These are phyloP conservation scores for Chionomys nivalis DNA, from an alignment of 2,113 vertebrate genomes.

Conservation along the genomic window DNA sequence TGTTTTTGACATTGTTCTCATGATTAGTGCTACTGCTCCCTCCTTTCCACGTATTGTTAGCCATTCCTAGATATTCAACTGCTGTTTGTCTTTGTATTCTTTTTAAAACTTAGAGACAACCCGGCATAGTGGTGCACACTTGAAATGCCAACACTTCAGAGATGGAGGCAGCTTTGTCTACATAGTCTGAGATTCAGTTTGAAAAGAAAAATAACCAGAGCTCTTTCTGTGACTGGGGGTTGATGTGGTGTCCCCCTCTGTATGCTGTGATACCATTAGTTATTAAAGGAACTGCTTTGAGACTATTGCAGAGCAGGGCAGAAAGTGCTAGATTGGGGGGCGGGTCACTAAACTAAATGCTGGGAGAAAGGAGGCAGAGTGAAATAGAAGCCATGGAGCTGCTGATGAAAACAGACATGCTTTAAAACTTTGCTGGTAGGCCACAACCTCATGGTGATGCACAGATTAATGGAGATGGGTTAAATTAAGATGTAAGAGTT, in stretches of 20 bases:
- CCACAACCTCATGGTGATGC: too few species aligned
- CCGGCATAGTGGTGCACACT: not conserved
- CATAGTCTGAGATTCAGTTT: not conserved
- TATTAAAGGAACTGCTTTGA: too few species aligned
- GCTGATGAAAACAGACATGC: too few species aligned
- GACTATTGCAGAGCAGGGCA: too few species aligned
- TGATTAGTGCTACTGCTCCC: not conserved
- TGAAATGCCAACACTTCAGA: not conserved
- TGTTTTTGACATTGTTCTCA: not conserved
- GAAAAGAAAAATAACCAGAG: not conserved
- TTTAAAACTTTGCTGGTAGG: too few species aligned
- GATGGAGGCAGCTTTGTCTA: not conserved
- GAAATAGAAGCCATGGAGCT: too few species aligned
- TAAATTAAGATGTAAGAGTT: too few species aligned
- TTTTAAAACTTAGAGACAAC: not conserved
- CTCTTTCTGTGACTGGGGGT: not conserved
- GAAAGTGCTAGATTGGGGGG: too few species aligned
- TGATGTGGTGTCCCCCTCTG: not conserved
- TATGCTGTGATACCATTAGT: too few species aligned
- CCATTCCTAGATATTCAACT: not conserved
- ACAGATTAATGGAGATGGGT: too few species aligned
- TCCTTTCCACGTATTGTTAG: not conserved
- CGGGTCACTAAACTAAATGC: too few species aligned
- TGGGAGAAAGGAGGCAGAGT: too few species aligned
- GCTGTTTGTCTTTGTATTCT: not conserved